Evolutionary conservation across 2,113 vertebrate genomes (phyloP).

Genomic region (Bubo bubo): DNA sequence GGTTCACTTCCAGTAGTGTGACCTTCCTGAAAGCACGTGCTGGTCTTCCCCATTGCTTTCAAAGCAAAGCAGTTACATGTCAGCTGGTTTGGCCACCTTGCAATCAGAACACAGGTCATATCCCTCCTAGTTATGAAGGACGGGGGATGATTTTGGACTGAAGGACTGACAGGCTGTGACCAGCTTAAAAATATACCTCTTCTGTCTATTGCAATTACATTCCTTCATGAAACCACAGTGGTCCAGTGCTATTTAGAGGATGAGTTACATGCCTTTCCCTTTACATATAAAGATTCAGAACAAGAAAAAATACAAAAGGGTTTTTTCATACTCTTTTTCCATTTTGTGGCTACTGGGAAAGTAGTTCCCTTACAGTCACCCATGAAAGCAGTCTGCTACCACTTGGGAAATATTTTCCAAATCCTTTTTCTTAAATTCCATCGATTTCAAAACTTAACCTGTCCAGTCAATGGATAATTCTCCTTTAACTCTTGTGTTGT

Average conservation of each 20-base stretch:
- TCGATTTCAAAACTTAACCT: background rate
- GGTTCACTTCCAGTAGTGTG: background rate
- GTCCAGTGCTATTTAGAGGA: background rate
- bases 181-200: background rate
- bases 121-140: background rate
- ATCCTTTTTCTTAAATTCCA: background rate
- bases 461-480: background rate
- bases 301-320: background rate
- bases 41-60: background rate
- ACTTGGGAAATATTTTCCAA: background rate
- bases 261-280: background rate
- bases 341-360: background rate
- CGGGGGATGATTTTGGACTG: background rate
- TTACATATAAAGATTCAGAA: background rate
- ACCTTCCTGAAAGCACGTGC: background rate
- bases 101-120: background rate
- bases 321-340: background rate
- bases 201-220: background rate
- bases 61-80: background rate
- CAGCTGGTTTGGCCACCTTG: background rate
- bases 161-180: background rate
- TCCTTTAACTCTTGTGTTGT: background rate
- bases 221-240: background rate
- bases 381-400: background rate
- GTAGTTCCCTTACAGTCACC: background rate